Evolutionary conservation across 2,888 invertebrate genomes (phyloP).

Genomic region (Vesta saturnalis): DNA sequence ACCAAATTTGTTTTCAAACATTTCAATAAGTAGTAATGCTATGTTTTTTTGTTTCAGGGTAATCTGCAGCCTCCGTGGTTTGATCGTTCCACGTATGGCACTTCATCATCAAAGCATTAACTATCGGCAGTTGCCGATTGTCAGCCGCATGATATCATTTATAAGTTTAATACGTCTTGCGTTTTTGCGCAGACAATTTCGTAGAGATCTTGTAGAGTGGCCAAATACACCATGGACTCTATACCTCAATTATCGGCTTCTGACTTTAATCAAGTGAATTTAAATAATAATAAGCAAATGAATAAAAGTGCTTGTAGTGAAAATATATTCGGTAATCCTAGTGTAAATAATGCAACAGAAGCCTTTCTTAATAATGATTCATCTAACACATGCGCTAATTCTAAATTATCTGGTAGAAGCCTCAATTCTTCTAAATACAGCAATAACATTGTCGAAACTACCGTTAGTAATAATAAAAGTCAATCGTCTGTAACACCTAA

Average conservation of each 20-base stretch:
- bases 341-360: conserved; percentile 3
- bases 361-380: conserved; percentile 10
- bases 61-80: conserved; percentile 53
- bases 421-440: conserved; percentile 27
- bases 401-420: conserved; percentile 29
- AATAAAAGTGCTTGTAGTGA: conserved; percentile 34
- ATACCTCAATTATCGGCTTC: conserved; percentile 37
- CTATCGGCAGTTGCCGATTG: conserved; percentile 51
- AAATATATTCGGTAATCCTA: conserved; percentile 20
- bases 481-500: neutral
- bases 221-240: conserved; percentile 55
- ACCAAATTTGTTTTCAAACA: too few species aligned
- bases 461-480: conserved; percentile 12
- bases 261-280: conserved; percentile 45
- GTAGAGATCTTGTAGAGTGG: conserved; percentile 63
- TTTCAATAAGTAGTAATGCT: neutral
- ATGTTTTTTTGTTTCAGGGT: conserved; percentile 52
- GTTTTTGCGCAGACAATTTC: conserved; percentile 60
- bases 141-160: conserved; percentile 57
- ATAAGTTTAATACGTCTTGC: conserved; percentile 52
- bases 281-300: conserved; percentile 32
- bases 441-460: conserved; percentile 29
- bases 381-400: conserved; percentile 18
- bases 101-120: conserved; percentile 49
- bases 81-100: conserved; percentile 58